phyloP scores from a whole-genome alignment of 2,113 vertebrate genomes.

The Micromys minutus region DNA sequence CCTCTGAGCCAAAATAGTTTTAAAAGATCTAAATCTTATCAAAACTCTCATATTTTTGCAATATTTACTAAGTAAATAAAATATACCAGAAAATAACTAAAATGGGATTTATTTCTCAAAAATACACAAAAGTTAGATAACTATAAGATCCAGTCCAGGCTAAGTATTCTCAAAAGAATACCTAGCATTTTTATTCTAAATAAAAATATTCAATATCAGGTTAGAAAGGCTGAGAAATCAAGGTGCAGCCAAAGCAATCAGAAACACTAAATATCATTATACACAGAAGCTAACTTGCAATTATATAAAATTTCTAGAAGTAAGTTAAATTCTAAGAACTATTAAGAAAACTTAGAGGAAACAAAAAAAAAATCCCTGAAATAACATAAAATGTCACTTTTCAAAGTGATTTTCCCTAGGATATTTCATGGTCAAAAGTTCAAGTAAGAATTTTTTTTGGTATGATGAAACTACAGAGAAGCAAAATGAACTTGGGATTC shows the following conservation, averaged over 20 bases:
- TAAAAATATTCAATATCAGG: not conserved
- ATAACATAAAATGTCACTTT: constrained; percentile 41
- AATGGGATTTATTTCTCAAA: not conserved
- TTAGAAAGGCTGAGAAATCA: not conserved
- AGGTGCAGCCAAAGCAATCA: not conserved
- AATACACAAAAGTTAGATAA: constrained; percentile 8
- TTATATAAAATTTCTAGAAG: not conserved
- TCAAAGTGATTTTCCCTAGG: not conserved
- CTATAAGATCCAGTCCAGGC: not conserved
- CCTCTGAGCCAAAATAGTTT: not conserved
- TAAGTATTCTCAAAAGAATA: not conserved
- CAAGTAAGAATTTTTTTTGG: constrained; percentile 18
- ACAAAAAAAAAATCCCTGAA: constrained; percentile 21
- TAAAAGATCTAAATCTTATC: constrained; percentile 26
- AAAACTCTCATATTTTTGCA: not conserved
- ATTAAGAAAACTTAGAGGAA: constrained; percentile 31
- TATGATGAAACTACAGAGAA: constrained; percentile 43
- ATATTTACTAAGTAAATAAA: constrained; percentile 22
- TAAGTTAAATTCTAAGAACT: not conserved
- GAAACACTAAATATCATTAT: not conserved
- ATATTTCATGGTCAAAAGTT: constrained; percentile 48
- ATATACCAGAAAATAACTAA: not conserved
- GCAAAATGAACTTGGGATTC: constrained; percentile 10
- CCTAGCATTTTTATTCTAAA: not conserved
- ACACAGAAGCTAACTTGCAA: not conserved